phyloP scores from a whole-genome alignment of 2,888 invertebrate genomes.

The Trachelus stipa region DNA sequence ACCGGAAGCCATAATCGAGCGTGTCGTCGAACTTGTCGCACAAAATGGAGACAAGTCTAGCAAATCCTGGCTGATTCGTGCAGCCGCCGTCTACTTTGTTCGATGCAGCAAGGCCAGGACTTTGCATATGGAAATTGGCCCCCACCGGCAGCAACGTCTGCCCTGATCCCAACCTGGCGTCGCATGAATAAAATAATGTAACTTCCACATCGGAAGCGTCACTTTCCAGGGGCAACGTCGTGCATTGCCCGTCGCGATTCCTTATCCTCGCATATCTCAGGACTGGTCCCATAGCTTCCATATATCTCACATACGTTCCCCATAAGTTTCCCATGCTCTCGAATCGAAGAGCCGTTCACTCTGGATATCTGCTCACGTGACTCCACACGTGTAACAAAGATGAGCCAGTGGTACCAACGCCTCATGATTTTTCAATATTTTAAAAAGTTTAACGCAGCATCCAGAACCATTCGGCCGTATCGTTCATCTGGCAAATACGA shows the following conservation, averaged over 20 bases:
- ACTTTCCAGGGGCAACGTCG: neutral
- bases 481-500: no score
- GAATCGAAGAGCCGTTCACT: no score
- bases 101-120: slow-evolving; percentile 29
- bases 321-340: no score
- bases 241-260: neutral
- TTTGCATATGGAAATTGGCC: slow-evolving; percentile 57
- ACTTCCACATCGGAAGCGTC: slow-evolving; percentile 26
- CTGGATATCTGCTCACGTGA: no score
- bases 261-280: neutral
- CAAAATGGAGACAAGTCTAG: neutral
- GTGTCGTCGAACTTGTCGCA: slow-evolving; percentile 4
- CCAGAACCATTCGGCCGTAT: no score
- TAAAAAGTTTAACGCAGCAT: no score
- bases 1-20: no score
- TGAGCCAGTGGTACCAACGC: no score
- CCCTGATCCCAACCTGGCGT: slow-evolving; percentile 36
- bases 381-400: no score
- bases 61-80: slow-evolving; percentile 8
- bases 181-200: slow-evolving; percentile 57
- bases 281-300: no score
- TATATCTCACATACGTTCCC: no score
- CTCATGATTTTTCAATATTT: no score
- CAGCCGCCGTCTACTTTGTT: slow-evolving; percentile 36
- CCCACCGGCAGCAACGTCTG: slow-evolving; percentile 31